Evolutionary conservation across 2,888 invertebrate species (phyloP).

Genomic region (Ophonus ardosiacus): DNA sequence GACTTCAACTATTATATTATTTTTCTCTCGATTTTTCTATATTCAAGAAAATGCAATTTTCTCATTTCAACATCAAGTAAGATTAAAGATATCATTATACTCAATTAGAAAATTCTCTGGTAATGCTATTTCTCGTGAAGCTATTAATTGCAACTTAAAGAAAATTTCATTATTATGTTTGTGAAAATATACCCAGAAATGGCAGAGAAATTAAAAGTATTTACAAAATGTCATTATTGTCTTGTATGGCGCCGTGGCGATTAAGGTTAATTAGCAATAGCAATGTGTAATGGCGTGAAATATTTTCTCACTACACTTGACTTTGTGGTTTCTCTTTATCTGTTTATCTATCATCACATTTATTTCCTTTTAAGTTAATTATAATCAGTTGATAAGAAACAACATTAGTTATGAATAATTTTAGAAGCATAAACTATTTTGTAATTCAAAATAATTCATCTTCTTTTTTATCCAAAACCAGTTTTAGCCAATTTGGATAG

Average conservation of each 20-base stretch:
- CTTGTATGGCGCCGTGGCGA: conserved; percentile 8
- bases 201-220: conserved; percentile 21
- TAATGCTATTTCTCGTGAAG: neutral
- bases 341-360: conserved; percentile 5
- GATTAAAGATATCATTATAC: too few relatives aligned
- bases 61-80: too few relatives aligned
- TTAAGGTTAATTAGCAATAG: conserved; percentile 31
- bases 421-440: conserved; percentile 26
- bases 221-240: conserved; percentile 30
- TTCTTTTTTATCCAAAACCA: conserved; percentile 19
- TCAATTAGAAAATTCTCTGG: neutral
- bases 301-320: conserved; percentile 25
- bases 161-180: neutral
- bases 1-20: too few relatives aligned
- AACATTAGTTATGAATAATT: conserved; percentile 19
- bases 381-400: neutral
- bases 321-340: conserved; percentile 23
- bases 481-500: conserved; percentile 9
- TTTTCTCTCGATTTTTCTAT: too few relatives aligned
- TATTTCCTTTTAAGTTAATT: conserved; percentile 29
- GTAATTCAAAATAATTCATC: conserved; percentile 9
- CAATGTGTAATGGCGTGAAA: conserved; percentile 17
- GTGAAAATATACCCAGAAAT: neutral
- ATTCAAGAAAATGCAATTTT: too few relatives aligned
- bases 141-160: neutral